Percentiles rank a stretch among this genome's conserved stretches.
These are phyloP conservation scores for Pachycephala philippinensis DNA, from an alignment of 2,113 vertebrate species.

Conservation along the genomic window DNA sequence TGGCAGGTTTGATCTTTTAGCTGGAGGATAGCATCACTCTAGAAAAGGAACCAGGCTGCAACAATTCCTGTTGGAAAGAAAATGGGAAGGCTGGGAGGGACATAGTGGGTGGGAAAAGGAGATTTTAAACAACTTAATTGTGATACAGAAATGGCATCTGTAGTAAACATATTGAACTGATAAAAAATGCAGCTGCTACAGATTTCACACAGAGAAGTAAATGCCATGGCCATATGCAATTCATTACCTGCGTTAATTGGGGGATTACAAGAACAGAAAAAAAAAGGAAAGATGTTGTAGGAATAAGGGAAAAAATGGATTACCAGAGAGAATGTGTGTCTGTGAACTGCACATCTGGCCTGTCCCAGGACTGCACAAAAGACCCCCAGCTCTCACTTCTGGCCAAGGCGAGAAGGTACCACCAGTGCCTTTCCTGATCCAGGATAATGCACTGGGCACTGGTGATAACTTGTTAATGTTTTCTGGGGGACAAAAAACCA, in stretches of 20 bases:
- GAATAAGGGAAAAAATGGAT: background rate
- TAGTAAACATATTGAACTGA: constrained; percentile 63
- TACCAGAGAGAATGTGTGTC: background rate
- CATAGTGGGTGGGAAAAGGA: background rate
- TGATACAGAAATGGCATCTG: constrained; percentile 60
- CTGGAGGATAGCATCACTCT: background rate
- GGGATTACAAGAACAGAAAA: background rate
- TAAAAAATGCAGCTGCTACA: constrained; percentile 59
- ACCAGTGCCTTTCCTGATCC: background rate
- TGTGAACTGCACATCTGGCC: background rate
- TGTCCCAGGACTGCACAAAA: background rate
- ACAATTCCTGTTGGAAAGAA: background rate
- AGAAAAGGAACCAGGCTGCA: background rate
- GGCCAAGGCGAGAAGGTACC: background rate
- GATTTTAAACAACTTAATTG: constrained; percentile 55
- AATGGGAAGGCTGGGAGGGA: background rate
- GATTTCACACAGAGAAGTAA: constrained; percentile 62
- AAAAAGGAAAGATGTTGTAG: background rate
- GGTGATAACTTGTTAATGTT: background rate
- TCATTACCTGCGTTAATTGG: constrained; percentile 64
- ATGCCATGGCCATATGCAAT: constrained; percentile 52
- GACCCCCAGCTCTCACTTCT: background rate
- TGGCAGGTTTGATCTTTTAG: background rate
- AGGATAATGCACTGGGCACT: background rate
- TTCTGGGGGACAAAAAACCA: background rate